Percentiles rank a stretch among this genome's conserved stretches.
phyloP scores from a whole-genome alignment of 1,140 invertebrate species.

The Elysia chlorotica region DNA sequence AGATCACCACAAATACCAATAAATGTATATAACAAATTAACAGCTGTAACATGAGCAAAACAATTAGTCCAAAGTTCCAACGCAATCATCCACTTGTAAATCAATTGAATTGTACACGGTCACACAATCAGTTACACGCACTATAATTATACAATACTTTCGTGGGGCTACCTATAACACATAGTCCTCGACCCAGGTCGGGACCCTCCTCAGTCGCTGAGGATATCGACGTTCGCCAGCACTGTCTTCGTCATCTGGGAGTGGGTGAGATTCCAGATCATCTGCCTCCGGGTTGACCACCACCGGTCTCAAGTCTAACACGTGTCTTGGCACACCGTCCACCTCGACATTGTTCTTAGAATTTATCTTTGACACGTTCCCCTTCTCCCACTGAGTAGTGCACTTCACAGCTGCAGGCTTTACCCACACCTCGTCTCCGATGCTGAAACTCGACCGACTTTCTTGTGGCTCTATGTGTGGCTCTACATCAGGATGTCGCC shows the following conservation, averaged over 20 bases:
- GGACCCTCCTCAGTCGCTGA: not conserved
- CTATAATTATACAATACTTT: no score
- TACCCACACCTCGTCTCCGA: not conserved
- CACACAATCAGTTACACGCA: no score
- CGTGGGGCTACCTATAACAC: not conserved
- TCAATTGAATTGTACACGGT: no score
- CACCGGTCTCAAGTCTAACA: not conserved
- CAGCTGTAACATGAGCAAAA: no score
- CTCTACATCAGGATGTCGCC: constrained; percentile 1
- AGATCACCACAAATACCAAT: no score
- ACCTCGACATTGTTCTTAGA: not conserved
- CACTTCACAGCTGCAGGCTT: not conserved
- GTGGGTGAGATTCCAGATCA: not conserved
- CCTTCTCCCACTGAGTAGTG: not conserved
- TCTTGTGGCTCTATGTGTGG: not conserved
- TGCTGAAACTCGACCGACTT: not conserved
- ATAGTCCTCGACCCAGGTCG: not conserved
- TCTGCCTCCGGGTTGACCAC: not conserved
- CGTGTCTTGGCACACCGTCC: not conserved
- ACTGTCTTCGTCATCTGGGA: not conserved
- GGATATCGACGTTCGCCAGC: not conserved
- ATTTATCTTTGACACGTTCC: not conserved
- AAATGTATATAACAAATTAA: no score
- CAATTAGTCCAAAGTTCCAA: no score
- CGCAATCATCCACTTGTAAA: no score